These are phyloP conservation scores for Synanthedon tipuliformis DNA, from an alignment of 2,888 invertebrate genomes.

Conservation along the genomic window DNA sequence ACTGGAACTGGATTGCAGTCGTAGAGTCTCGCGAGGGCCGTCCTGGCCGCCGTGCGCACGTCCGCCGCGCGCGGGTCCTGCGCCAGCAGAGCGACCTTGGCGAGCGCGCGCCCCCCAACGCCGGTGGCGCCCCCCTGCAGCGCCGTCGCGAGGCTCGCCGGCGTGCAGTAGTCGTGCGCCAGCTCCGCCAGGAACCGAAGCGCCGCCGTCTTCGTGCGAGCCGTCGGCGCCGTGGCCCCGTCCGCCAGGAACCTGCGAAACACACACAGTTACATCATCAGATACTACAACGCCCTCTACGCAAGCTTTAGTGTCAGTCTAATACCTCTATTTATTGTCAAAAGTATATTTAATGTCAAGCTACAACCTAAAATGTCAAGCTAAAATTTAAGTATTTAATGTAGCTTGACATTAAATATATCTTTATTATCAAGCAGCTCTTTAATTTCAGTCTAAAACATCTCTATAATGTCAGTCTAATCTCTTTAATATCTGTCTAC, in stretches of 20 bases:
- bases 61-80: constrained; percentile 76
- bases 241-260: constrained; percentile 82
- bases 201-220: constrained; percentile 81
- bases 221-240: constrained; percentile 91
- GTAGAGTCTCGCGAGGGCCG: constrained; percentile 85
- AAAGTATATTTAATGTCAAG: no score
- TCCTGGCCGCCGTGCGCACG: constrained; percentile 76
- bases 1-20: constrained; percentile 86
- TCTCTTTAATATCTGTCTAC: no score
- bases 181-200: constrained; percentile 79
- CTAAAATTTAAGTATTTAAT: no score
- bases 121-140: constrained; percentile 59
- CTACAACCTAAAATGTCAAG: no score
- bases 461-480: no score
- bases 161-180: constrained; percentile 73
- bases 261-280: not conserved
- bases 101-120: constrained; percentile 74
- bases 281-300: not conserved
- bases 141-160: constrained; percentile 53
- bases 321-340: not conserved
- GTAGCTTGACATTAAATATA: no score
- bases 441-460: no score
- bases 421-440: no score
- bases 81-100: constrained; percentile 79
- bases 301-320: not conserved